These are phyloP conservation scores for Sturnira hondurensis DNA, from an alignment of 2,113 vertebrate species.

Conservation along the genomic window DNA sequence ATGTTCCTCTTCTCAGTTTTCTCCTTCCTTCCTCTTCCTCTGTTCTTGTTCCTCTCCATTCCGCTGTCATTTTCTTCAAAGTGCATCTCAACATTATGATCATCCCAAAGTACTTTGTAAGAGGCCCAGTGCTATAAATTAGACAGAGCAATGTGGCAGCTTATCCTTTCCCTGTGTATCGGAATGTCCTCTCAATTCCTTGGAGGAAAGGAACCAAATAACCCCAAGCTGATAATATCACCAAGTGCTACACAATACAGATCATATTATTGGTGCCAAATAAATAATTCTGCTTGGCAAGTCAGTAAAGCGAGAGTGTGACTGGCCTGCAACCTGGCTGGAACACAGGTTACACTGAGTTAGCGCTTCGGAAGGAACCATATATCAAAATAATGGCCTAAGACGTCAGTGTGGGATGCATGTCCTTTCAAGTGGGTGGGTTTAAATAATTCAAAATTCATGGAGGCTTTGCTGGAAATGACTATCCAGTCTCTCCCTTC, in stretches of 20 bases:
- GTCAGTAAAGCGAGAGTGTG: conserved; percentile 54
- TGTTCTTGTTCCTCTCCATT: not conserved
- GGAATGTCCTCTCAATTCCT: not conserved
- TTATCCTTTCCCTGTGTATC: not conserved
- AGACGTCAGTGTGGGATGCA: not conserved
- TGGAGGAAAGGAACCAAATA: not conserved
- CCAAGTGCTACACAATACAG: not conserved
- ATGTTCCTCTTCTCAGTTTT: not conserved
- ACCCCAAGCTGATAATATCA: conserved; percentile 17
- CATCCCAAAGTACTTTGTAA: not conserved
- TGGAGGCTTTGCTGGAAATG: not conserved
- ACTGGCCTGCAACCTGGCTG: conserved; percentile 42
- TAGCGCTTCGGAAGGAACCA: conserved; percentile 35
- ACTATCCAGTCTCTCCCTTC: not conserved
- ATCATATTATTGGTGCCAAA: conserved; percentile 21
- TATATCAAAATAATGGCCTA: conserved; percentile 38
- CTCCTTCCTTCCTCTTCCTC: not conserved
- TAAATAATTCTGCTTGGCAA: conserved; percentile 65
- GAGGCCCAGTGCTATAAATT: not conserved
- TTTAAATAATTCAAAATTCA: conserved; percentile 39
- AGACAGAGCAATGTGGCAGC: not conserved
- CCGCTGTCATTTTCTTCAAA: not conserved
- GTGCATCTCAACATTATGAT: not conserved
- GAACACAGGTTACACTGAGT: conserved; percentile 48
- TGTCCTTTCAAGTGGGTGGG: conserved; percentile 56